Evolutionary conservation across 2,797 vertebrate species (phyloP).

Genomic region (Macropodus opercularis): DNA sequence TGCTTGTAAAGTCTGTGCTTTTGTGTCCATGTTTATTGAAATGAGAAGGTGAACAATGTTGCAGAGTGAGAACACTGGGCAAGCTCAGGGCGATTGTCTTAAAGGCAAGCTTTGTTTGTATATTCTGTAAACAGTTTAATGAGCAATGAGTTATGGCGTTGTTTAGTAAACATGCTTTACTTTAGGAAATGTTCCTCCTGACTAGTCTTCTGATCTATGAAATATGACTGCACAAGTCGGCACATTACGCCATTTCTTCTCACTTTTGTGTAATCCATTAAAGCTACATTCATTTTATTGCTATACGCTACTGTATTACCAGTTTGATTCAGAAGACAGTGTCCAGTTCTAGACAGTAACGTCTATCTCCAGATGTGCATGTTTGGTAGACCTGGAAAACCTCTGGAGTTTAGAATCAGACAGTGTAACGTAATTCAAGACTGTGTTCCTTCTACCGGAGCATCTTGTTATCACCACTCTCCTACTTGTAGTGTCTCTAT

Average conservation of each 20-base stretch:
- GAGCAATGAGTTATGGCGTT: background rate
- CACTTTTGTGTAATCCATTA: slow-evolving; percentile 46
- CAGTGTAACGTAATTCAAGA: slow-evolving; percentile 56
- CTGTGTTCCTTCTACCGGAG: slow-evolving; percentile 53
- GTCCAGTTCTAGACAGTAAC: slow-evolving; percentile 17
- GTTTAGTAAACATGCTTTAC: background rate
- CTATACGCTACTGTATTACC: too few species aligned
- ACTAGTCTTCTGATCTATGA: slow-evolving; percentile 31
- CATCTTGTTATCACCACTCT: slow-evolving; percentile 66
- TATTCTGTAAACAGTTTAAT: slow-evolving; percentile 5
- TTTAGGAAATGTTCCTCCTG: slow-evolving; percentile 14
- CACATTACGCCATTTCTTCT: slow-evolving; percentile 34
- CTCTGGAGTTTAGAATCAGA: slow-evolving; percentile 48
- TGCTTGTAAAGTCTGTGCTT: slow-evolving; percentile 16
- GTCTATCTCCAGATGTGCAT: slow-evolving; percentile 37
- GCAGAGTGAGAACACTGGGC: slow-evolving; percentile 1
- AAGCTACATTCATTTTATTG: slow-evolving; percentile 30
- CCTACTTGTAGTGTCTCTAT: slow-evolving; percentile 64
- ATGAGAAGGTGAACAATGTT: slow-evolving; percentile 4
- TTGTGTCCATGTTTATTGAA: slow-evolving; percentile 19
- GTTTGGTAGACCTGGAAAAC: slow-evolving; percentile 47
- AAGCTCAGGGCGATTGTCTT: slow-evolving; percentile 14
- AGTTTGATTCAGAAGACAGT: too few species aligned
- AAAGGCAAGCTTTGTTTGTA: slow-evolving; percentile 13
- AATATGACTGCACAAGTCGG: slow-evolving; percentile 28